Evolutionary conservation across 2,113 vertebrate species (phyloP).

Genomic region (Aramus guarauna): DNA sequence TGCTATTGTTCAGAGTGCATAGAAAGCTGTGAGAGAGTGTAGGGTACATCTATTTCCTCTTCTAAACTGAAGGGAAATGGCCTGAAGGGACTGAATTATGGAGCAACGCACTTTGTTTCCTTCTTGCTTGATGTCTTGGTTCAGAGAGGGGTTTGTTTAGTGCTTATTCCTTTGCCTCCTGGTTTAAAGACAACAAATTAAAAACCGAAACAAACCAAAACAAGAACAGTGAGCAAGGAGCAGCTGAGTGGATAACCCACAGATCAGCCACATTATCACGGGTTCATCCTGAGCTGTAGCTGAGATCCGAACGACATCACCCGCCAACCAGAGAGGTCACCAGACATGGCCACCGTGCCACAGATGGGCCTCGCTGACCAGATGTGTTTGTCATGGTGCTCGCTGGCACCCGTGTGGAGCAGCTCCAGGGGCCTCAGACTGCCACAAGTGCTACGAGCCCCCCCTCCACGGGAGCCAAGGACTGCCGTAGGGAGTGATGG

Average conservation of each 20-base stretch:
- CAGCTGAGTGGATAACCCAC: background rate
- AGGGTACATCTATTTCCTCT: background rate
- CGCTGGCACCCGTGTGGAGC: background rate
- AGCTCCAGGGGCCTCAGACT: background rate
- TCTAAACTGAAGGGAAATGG: background rate
- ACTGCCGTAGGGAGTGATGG: rapidly evolving
- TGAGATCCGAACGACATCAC: background rate
- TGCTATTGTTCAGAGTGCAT: background rate
- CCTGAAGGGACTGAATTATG: background rate
- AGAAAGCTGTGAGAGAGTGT: background rate
- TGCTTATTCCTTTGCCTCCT: background rate
- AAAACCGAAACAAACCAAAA: too few species aligned
- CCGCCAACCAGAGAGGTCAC: background rate
- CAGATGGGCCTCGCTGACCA: rapidly evolving
- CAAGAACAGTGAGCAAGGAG: background rate
- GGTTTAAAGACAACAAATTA: background rate
- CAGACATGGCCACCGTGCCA: background rate
- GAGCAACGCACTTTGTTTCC: background rate
- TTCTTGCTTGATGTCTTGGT: background rate
- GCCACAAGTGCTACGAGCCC: background rate
- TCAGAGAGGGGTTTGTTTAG: background rate
- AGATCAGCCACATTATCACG: background rate
- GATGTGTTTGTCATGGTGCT: background rate
- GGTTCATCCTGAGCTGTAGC: background rate
- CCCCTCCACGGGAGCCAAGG: background rate